A percentile compares a stretch with the other conserved stretches of the same genome.
These are phyloP conservation scores for Graphium colonna DNA, from an alignment of 2,888 invertebrate species.

Conservation along the genomic window DNA sequence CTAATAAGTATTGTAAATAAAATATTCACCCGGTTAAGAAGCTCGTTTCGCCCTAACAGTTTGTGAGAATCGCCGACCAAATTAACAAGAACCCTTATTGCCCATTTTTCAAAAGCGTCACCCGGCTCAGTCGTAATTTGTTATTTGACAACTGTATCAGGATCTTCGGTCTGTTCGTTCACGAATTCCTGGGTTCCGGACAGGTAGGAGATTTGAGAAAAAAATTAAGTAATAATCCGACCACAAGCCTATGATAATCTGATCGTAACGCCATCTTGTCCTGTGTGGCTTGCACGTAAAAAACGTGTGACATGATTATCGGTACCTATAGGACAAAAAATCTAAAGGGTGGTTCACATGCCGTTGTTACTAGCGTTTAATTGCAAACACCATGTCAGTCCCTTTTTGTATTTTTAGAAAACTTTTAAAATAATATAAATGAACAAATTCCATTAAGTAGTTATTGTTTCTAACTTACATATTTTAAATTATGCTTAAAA, in stretches of 20 bases:
- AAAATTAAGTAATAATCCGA: slow-evolving; percentile 77
- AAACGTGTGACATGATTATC: slow-evolving; percentile 79
- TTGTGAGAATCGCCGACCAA: slow-evolving; percentile 50
- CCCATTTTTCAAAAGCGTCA: not conserved
- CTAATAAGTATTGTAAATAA: slow-evolving; percentile 77
- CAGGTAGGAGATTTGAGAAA: slow-evolving; percentile 67
- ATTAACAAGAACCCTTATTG: slow-evolving; percentile 28
- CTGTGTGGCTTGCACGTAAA: slow-evolving; percentile 74
- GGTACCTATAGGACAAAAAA: slow-evolving; percentile 59
- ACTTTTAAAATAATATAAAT: no score
- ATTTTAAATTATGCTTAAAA: no score
- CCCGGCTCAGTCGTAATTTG: slow-evolving; percentile 44
- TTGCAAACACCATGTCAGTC: no score
- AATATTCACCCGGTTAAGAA: slow-evolving; percentile 76
- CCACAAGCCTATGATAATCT: slow-evolving; percentile 76
- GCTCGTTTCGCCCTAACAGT: slow-evolving; percentile 74
- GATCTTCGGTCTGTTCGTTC: slow-evolving; percentile 54
- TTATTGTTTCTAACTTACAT: no score
- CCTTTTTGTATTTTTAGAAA: no score
- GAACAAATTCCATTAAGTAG: no score
- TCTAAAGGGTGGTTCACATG: slow-evolving; percentile 46
- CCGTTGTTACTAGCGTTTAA: no score
- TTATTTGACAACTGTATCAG: slow-evolving; percentile 47
- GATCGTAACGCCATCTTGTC: slow-evolving; percentile 79
- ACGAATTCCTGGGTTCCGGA: slow-evolving; percentile 56